Percentiles rank a stretch among this genome's conserved stretches.
phyloP scores from a whole-genome alignment of 1,140 invertebrate genomes.

The Lepidurus apus region DNA sequence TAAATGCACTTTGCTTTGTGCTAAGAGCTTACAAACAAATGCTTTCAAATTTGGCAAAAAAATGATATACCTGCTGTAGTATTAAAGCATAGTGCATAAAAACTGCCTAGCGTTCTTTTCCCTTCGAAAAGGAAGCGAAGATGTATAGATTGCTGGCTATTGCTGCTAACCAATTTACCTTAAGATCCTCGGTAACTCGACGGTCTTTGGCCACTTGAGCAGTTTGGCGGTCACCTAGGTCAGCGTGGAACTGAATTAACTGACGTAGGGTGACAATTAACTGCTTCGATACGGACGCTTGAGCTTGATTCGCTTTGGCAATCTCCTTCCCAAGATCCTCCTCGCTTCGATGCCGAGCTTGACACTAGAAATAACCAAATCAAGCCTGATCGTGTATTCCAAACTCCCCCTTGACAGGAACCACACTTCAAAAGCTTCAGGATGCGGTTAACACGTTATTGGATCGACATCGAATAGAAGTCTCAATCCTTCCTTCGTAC shows the following conservation, averaged over 20 bases:
- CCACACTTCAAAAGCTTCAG: neutral
- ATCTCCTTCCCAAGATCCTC: neutral
- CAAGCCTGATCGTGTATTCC: neutral
- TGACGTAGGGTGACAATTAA: neutral
- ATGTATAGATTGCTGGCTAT: no score
- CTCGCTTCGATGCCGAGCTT: neutral
- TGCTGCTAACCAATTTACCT: neutral
- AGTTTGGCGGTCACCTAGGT: neutral
- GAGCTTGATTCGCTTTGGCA: neutral
- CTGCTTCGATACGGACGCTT: neutral
- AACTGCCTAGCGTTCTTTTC: no score
- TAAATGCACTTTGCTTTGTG: no score
- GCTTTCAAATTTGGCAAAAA: no score
- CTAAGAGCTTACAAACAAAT: no score
- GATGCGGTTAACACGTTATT: neutral
- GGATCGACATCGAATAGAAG: no score
- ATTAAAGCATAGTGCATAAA: no score
- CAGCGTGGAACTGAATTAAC: neutral
- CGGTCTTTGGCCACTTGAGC: neutral
- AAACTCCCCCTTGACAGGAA: neutral
- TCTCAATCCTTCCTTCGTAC: no score
- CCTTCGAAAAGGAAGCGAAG: no score
- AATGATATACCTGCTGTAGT: no score
- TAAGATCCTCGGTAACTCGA: neutral
- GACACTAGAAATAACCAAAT: neutral